These are phyloP conservation scores for Plectrocnemia conspersa DNA, from an alignment of 1,140 invertebrate genomes.

Conservation along the genomic window DNA sequence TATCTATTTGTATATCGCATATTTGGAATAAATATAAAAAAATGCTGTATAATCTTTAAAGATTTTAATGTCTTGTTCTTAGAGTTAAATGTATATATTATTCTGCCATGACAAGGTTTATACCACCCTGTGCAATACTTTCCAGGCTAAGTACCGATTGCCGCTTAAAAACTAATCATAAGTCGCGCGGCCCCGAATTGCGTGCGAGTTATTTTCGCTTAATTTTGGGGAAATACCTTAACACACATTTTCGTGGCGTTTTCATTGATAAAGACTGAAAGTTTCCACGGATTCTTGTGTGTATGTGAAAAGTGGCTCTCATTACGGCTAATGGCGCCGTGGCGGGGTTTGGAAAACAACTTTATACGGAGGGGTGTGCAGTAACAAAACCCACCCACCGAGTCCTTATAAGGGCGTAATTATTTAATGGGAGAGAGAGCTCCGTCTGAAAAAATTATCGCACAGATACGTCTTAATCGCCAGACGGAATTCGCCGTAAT, in stretches of 20 bases:
- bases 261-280: constrained; percentile 12
- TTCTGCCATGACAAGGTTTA: too few relatives aligned
- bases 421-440: constrained; percentile 1
- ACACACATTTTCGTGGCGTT: constrained; percentile 6
- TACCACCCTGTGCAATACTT: too few relatives aligned
- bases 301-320: constrained; percentile 11
- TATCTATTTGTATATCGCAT: too few relatives aligned
- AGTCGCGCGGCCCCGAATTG: too few relatives aligned
- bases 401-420: background rate
- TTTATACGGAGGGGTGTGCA: constrained; percentile 1
- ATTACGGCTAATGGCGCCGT: constrained; percentile 7
- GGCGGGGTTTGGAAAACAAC: constrained; percentile 5
- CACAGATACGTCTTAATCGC: too few relatives aligned
- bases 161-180: constrained; percentile 6
- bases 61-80: too few relatives aligned
- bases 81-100: too few relatives aligned
- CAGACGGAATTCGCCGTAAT: too few relatives aligned
- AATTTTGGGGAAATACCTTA: constrained; percentile 5
- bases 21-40: too few relatives aligned
- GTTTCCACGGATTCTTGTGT: constrained; percentile 1
- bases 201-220: constrained; percentile 4
- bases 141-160: background rate
- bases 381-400: background rate
- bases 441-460: too few relatives aligned
- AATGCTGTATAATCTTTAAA: too few relatives aligned